Conservation (phyloP, 2,888 invertebrate species). For the Operophtera brumata region DNA sequence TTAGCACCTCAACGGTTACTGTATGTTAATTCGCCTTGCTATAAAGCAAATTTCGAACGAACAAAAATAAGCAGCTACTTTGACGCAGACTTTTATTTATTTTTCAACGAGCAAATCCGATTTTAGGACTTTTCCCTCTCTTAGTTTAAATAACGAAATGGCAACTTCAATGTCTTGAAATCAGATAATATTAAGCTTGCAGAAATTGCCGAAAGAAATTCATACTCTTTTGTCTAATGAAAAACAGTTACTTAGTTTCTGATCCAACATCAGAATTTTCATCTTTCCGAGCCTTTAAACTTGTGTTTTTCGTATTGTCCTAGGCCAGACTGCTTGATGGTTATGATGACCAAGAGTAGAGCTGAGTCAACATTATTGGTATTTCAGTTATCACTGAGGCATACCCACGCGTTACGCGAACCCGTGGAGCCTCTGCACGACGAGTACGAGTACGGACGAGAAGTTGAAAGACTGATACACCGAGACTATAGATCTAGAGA, state of each 20-base stretch:
- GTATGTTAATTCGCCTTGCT: too few species aligned
- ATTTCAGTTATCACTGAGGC: slow-evolving; percentile 74
- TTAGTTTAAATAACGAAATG: too few species aligned
- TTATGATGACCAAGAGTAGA: slow-evolving; percentile 26
- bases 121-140: neutral
- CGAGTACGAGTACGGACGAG: slow-evolving; percentile 78
- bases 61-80: too few species aligned
- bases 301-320: slow-evolving; percentile 25
- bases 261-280: slow-evolving; percentile 6
- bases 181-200: too few species aligned
- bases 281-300: slow-evolving; percentile 20
- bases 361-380: slow-evolving; percentile 25
- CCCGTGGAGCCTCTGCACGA: slow-evolving; percentile 80
- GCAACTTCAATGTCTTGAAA: too few species aligned
- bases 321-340: slow-evolving; percentile 27
- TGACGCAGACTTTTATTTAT: too few species aligned
- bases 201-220: too few species aligned
- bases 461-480: slow-evolving; percentile 81
- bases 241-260: neutral
- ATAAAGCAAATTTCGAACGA: too few species aligned
- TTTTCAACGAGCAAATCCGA: neutral
- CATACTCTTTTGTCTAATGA: too few species aligned
- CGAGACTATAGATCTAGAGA: slow-evolving; percentile 81
- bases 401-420: slow-evolving; percentile 73
- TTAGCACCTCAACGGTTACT: too few species aligned